A percentile compares a stretch with the other conserved stretches of the same genome.
These are phyloP conservation scores for Oxygymnocypris stewartii DNA, from an alignment of 2,113 vertebrate genomes.

Conservation along the genomic window DNA sequence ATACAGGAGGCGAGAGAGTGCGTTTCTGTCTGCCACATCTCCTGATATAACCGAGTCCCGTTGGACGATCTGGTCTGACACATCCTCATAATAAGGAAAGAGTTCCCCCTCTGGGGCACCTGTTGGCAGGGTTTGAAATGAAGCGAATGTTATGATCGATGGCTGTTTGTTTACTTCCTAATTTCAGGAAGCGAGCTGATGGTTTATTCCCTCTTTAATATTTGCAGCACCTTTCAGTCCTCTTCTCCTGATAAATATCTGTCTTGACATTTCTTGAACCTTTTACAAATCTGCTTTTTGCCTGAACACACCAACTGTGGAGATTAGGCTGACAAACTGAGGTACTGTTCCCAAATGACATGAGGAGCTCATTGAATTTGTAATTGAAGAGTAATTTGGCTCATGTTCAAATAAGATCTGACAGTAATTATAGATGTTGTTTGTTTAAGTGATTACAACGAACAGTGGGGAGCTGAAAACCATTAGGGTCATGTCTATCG, in stretches of 20 bases:
- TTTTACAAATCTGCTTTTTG: slow-evolving; percentile 27
- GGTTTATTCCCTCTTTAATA: slow-evolving; percentile 28
- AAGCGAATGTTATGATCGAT: slow-evolving; percentile 28
- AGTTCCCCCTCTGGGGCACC: slow-evolving; percentile 24
- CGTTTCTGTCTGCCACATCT: background rate
- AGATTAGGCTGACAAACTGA: slow-evolving; percentile 14
- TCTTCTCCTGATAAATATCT: slow-evolving; percentile 28
- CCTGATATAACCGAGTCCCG: background rate
- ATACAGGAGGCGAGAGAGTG: background rate
- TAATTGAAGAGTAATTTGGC: slow-evolving; percentile 45
- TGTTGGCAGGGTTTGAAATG: slow-evolving; percentile 18
- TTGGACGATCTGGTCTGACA: slow-evolving; percentile 28
- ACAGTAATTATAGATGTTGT: slow-evolving; percentile 34
- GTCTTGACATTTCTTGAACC: slow-evolving; percentile 35
- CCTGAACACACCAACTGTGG: background rate
- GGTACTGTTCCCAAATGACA: slow-evolving; percentile 18
- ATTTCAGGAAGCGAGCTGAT: slow-evolving; percentile 16
- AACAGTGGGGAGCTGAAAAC: slow-evolving; percentile 16
- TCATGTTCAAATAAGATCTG: slow-evolving; percentile 36
- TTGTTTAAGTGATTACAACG: slow-evolving; percentile 33
- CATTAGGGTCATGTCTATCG: slow-evolving; percentile 19
- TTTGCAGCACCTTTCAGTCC: background rate
- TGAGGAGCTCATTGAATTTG: slow-evolving; percentile 1
- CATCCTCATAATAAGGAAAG: slow-evolving; percentile 35
- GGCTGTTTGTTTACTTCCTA: slow-evolving; percentile 25